Evolutionary conservation across 2,797 vertebrate species (phyloP).

Genomic region (Hydrophis major): DNA sequence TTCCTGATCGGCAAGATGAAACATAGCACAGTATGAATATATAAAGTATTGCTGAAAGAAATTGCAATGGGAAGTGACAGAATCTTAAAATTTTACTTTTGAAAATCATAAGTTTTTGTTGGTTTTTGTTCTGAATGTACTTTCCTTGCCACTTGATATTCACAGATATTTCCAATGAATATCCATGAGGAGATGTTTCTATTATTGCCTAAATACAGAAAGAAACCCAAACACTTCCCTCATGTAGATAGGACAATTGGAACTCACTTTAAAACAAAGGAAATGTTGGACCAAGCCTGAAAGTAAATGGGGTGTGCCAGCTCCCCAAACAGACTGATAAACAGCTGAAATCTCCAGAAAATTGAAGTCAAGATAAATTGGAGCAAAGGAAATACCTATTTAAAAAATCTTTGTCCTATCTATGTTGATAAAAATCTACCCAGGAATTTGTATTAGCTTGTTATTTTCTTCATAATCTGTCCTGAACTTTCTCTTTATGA

Average conservation of each 20-base stretch:
- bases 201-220: background rate
- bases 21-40: background rate
- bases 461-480: background rate
- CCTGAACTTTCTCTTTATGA: background rate
- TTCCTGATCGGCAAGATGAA: background rate
- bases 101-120: background rate
- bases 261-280: background rate
- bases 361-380: background rate
- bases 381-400: background rate
- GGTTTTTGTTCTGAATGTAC: background rate
- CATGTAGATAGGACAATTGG: background rate
- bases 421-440: background rate
- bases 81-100: background rate
- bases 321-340: background rate
- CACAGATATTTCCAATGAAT: background rate
- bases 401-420: background rate
- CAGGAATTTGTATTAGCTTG: background rate
- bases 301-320: background rate
- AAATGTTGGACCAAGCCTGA: background rate
- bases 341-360: background rate
- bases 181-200: background rate
- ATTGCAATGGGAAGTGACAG: background rate
- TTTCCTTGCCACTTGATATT: background rate
- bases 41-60: background rate
- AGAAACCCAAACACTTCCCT: background rate